Evolutionary conservation across 2,888 invertebrate genomes (phyloP).

Genomic region (Watsonalla binaria): DNA sequence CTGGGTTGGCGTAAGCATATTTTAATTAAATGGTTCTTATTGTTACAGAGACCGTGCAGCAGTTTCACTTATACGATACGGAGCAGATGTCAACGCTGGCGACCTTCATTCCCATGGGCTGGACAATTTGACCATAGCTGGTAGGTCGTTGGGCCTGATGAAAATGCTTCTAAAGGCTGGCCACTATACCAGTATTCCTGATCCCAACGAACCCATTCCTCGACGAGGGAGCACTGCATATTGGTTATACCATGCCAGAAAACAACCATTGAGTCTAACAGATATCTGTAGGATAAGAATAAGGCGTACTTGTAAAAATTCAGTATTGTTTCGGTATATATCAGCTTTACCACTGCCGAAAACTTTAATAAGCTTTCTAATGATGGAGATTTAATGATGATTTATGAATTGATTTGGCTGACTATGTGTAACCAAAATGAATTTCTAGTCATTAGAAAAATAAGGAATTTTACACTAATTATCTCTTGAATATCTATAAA

Average conservation of each 20-base stretch:
- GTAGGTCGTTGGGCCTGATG: conserved; percentile 51
- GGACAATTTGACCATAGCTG: conserved; percentile 77
- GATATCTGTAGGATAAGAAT: conserved; percentile 80
- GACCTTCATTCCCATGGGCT: conserved; percentile 75
- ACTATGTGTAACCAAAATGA: not conserved
- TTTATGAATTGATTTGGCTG: conserved; percentile 1
- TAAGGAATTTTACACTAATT: not conserved
- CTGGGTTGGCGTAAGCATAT: not conserved
- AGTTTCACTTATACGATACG: conserved; percentile 77
- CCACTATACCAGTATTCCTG: conserved; percentile 29
- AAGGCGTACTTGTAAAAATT: conserved; percentile 44
- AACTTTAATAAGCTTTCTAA: conserved; percentile 75
- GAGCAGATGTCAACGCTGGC: conserved; percentile 80
- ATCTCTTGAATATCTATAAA: too few relatives aligned
- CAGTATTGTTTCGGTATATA: conserved; percentile 55
- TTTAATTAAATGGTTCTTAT: not conserved
- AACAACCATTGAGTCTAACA: conserved; percentile 70
- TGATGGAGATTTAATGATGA: conserved; percentile 71
- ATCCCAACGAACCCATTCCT: conserved; percentile 13
- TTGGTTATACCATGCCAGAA: conserved; percentile 61
- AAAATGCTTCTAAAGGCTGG: conserved; percentile 65
- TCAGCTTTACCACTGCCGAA: conserved; percentile 74
- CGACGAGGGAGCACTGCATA: conserved; percentile 41
- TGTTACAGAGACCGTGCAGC: conserved; percentile 69
- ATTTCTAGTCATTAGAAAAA: conserved; percentile 3